Conservation (phyloP, 2,113 vertebrate species). For the Leuciscus idus region DNA sequence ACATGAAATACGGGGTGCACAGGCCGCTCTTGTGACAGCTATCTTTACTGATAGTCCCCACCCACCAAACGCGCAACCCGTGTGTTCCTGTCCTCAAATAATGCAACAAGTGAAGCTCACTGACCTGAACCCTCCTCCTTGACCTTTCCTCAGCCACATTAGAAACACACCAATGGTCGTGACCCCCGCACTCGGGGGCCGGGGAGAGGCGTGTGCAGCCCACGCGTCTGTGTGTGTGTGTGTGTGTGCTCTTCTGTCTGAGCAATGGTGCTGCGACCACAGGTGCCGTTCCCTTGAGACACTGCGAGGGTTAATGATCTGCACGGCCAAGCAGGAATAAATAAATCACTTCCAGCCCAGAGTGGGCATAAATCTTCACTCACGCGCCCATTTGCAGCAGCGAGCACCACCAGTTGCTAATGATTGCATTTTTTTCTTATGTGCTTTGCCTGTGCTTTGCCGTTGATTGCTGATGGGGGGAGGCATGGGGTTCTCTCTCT, state of each 20-base stretch:
- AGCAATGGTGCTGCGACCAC: conserved; percentile 66
- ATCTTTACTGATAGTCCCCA: conserved; percentile 24
- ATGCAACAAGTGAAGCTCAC: conserved; percentile 57
- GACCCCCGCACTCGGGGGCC: conserved; percentile 47
- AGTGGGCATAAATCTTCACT: conserved; percentile 79
- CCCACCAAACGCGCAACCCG: conserved; percentile 29
- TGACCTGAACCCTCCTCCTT: conserved; percentile 23
- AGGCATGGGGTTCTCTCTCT: conserved; percentile 63
- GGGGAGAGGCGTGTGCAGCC: conserved; percentile 59
- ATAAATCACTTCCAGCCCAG: conserved; percentile 73
- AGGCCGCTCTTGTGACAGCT: conserved; percentile 19
- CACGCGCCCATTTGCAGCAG: conserved; percentile 71
- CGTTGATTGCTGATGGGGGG: conserved; percentile 49
- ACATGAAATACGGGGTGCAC: conserved; percentile 41
- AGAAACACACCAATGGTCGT: conserved; percentile 60
- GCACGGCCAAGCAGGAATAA: conserved; percentile 72
- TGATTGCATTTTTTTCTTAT: conserved; percentile 69
- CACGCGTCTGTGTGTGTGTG: conserved; percentile 54
- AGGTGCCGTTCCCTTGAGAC: conserved; percentile 74
- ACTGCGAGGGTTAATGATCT: conserved; percentile 80
- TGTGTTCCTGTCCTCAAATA: conserved; percentile 37
- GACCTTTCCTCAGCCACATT: conserved; percentile 55
- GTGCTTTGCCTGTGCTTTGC: conserved; percentile 58
- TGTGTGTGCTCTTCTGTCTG: conserved; percentile 70
- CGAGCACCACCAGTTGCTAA: conserved; percentile 80